Base-by-base conservation (phyloP, 1,140 invertebrate species). In the Riptortus pedestris region DNA sequence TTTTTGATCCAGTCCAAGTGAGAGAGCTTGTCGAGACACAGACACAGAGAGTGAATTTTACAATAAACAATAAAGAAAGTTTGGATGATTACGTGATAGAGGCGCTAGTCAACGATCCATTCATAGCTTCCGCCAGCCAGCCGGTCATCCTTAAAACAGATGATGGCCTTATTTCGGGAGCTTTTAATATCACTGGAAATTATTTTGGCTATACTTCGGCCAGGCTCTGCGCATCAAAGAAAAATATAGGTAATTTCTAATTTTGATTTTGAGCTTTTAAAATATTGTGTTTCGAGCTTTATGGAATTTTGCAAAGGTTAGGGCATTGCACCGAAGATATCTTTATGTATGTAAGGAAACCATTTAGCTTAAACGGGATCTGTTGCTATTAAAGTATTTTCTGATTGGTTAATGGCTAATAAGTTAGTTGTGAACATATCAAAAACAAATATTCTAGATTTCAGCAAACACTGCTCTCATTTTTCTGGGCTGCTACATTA, bases 121-220 rank as follows among this genome's bases (percentile, higher is more conserved):
- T 24, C 14, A 26, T 55, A 27, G 51, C 51, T 24, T 24, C 20
- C 14, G 14, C 51, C 26, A 24, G 51, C 1, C 51, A 55, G 26
- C 20, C 24, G 16, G 1, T 9, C 22, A 55, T 55, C 16, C 14
- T 55, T 7, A 55, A 55, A 26, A 2, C 4, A 24, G 18, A 55
- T 26, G 26, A 55, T 16, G 51, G 51, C 22, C 3, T 26, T 9
- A 3, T 55, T 22, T 67, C 72, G 11, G 73, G 75, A 5, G 68
- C 67, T 2, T 73, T 86, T 27, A 78, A 80, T 65, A 64, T 85
- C 0, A 76, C 75, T 26, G 85, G 79, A 24, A 75, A 80, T 11
- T 87, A 86, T 73, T 71, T 88, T 47, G 85, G 85, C 70, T 78
- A 79, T 66, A 75, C 75, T 0, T 71, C 74, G 57, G 66, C 78